A percentile compares a stretch with the other conserved stretches of the same genome.
These are phyloP conservation scores for Meleagris gallopavo DNA, from an alignment of 2,113 vertebrate species.

Conservation along the genomic window DNA sequence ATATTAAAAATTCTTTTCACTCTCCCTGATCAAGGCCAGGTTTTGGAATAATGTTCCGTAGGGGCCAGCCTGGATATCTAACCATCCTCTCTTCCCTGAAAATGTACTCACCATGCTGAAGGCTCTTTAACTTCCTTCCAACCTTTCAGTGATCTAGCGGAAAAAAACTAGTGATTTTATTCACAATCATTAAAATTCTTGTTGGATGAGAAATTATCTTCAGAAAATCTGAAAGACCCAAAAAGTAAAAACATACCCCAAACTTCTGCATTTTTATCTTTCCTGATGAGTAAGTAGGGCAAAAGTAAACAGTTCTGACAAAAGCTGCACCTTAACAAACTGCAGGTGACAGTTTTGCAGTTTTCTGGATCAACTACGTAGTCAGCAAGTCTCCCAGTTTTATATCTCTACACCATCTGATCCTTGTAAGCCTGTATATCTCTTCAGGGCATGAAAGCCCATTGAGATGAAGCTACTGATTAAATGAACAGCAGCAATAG, in stretches of 20 bases:
- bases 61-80: background rate
- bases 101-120: background rate
- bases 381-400: background rate
- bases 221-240: background rate
- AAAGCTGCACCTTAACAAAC: background rate
- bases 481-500: background rate
- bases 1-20: background rate
- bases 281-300: background rate
- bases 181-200: background rate
- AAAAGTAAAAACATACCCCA: background rate
- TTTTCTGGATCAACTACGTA: background rate
- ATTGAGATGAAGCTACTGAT: constrained; percentile 36
- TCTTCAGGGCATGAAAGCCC: constrained; percentile 15
- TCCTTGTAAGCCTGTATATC: constrained; percentile 33
- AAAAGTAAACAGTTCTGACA: background rate
- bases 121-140: background rate
- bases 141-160: background rate
- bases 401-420: background rate
- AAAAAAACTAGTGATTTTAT: background rate
- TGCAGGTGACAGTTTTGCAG: background rate
- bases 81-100: background rate
- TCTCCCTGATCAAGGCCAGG: background rate
- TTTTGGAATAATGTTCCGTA: background rate
- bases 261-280: background rate
- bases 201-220: background rate